Evolutionary conservation across 1,140 invertebrate genomes (phyloP).

Genomic region (Drosophila bocqueti): DNA sequence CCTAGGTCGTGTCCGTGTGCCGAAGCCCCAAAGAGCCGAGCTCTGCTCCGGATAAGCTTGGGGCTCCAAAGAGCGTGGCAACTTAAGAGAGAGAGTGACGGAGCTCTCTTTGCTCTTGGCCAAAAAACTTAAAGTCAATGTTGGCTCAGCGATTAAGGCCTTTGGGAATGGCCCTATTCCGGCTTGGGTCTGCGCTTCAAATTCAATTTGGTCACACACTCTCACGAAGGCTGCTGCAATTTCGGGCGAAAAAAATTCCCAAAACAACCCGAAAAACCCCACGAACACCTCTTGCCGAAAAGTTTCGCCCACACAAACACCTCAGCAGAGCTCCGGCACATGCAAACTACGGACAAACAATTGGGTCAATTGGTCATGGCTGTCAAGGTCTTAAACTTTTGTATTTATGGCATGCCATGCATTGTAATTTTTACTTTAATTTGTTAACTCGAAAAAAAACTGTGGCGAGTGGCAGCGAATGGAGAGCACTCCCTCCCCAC

Average conservation of each 20-base stretch:
- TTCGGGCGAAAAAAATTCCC: conserved; percentile 24
- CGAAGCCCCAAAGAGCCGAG: conserved; percentile 31
- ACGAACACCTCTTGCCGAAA: not conserved
- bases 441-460: conserved; percentile 57
- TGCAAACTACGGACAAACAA: conserved; percentile 65
- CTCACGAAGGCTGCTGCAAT: conserved; percentile 32
- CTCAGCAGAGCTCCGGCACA: conserved; percentile 32
- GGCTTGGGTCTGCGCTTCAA: conserved; percentile 59
- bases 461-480: not conserved
- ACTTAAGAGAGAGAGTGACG: conserved; percentile 19
- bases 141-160: conserved; percentile 27
- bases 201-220: conserved; percentile 71
- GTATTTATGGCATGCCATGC: conserved; percentile 78
- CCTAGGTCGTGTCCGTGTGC: conserved; percentile 56
- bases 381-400: conserved; percentile 76
- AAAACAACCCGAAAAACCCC: not conserved
- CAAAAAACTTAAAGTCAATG: conserved; percentile 25
- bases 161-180: conserved; percentile 52
- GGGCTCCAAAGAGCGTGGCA: conserved; percentile 28
- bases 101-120: conserved; percentile 20
- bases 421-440: conserved; percentile 76
- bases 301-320: conserved; percentile 42
- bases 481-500: not conserved
- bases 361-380: conserved; percentile 81
- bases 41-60: conserved; percentile 62